Conservation (phyloP, 2,797 vertebrate genomes). For the Gephyroberyx darwinii region DNA sequence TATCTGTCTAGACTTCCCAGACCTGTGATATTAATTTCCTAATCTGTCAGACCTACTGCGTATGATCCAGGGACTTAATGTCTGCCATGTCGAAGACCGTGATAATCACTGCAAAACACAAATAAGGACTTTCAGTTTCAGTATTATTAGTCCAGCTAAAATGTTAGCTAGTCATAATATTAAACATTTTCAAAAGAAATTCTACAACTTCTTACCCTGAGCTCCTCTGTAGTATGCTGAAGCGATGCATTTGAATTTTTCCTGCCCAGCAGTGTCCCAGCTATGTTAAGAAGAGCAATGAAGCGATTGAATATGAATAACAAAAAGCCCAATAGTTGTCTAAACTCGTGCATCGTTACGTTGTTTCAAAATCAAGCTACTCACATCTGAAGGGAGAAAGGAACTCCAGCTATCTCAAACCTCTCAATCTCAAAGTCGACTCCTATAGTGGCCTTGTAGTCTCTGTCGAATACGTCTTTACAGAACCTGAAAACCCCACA, state of each 20-base stretch:
- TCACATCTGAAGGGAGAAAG: conserved; percentile 92
- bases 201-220: conserved; percentile 81
- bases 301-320: neutral
- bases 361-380: conserved; percentile 53
- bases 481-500: conserved; percentile 84
- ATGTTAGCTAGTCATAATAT: neutral
- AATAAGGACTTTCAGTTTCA: neutral
- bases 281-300: conserved; percentile 65
- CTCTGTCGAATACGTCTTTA: conserved; percentile 88
- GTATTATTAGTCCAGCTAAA: neutral
- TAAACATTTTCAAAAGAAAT: neutral
- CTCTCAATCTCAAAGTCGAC: conserved; percentile 94
- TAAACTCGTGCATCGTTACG: neutral
- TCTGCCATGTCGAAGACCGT: conserved; percentile 91
- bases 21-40: too few species aligned
- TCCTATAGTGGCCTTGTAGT: conserved; percentile 94
- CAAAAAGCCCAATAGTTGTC: neutral
- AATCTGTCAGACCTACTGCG: conserved; percentile 78
- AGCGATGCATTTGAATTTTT: conserved; percentile 95
- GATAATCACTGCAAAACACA: conserved; percentile 85
- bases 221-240: conserved; percentile 92
- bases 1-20: too few species aligned
- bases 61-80: conserved; percentile 88
- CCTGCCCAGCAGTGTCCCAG: conserved; percentile 96
- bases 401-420: conserved; percentile 88